Percentiles rank a stretch among this genome's conserved stretches.
Conservation (phyloP, 2,113 vertebrate genomes). For the Ageneiosus marmoratus region DNA sequence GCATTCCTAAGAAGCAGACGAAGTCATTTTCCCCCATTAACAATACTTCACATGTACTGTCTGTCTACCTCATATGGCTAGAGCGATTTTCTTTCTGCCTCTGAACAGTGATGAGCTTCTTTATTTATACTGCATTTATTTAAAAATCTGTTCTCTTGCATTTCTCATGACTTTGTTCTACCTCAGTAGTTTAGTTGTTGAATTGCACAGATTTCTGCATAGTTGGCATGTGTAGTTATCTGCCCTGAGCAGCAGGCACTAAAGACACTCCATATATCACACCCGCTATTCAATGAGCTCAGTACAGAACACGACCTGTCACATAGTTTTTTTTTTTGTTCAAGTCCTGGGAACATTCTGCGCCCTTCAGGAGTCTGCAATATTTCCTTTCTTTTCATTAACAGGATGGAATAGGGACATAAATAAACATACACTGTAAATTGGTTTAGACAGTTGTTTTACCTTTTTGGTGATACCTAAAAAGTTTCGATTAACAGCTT, state of each 20-base stretch:
- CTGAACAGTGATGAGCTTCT: not conserved
- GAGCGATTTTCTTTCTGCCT: not conserved
- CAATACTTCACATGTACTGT: not conserved
- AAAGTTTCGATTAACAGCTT: not conserved
- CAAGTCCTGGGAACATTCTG: constrained; percentile 42
- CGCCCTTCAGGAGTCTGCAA: constrained; percentile 43
- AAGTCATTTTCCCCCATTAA: not conserved
- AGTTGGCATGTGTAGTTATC: constrained; percentile 58
- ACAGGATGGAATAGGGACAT: constrained; percentile 10
- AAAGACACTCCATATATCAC: constrained; percentile 54
- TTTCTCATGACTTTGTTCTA: constrained; percentile 33
- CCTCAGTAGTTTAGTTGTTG: constrained; percentile 54
- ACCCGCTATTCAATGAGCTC: constrained; percentile 44
- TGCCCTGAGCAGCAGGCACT: constrained; percentile 53
- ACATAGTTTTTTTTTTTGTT: constrained; percentile 39
- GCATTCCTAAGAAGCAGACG: not conserved
- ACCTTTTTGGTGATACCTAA: not conserved
- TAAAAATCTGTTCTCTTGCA: constrained; percentile 35
- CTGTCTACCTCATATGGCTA: not conserved
- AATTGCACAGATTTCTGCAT: constrained; percentile 57
- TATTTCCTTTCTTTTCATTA: constrained; percentile 38
- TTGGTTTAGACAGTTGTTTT: constrained; percentile 26
- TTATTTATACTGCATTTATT: constrained; percentile 23
- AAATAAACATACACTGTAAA: constrained; percentile 27
- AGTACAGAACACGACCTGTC: constrained; percentile 42